Percentiles rank a stretch among this genome's conserved stretches.
Evolutionary conservation across 2,797 vertebrate genomes (phyloP).

Genomic region (Chaetophractus vellerosus): DNA sequence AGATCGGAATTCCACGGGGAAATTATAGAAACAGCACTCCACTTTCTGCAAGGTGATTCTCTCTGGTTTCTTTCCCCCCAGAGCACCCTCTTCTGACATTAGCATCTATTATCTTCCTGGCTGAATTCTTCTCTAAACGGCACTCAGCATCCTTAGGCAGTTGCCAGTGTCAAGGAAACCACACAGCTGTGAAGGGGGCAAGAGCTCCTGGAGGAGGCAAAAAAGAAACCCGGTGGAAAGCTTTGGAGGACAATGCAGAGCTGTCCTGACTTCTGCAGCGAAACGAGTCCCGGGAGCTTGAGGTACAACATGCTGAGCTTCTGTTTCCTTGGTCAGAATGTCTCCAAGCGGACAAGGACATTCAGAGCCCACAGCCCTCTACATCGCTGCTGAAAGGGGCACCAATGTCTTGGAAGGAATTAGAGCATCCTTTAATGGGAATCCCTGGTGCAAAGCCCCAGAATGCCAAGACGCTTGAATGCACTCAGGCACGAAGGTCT

Average conservation of each 20-base stretch:
- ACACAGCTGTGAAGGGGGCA: not conserved
- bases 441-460: not conserved
- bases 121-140: constrained; percentile 66
- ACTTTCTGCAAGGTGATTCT: constrained; percentile 57
- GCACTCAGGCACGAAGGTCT: not conserved
- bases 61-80: not conserved
- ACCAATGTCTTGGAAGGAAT: not conserved
- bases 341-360: not conserved
- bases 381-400: not conserved
- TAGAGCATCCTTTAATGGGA: constrained; percentile 39
- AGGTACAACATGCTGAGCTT: fast-evolving
- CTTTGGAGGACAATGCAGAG: fast-evolving
- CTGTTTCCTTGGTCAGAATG: not conserved
- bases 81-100: constrained; percentile 49
- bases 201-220: fast-evolving
- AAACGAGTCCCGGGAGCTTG: not conserved
- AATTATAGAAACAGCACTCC: constrained; percentile 53
- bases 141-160: not conserved
- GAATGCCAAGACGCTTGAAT: not conserved
- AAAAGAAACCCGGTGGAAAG: not conserved
- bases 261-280: fast-evolving
- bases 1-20: constrained; percentile 32
- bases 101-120: constrained; percentile 64
- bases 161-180: constrained; percentile 29
- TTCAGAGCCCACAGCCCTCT: fast-evolving